phyloP scores from a whole-genome alignment of 2,797 vertebrate genomes.

The Eremophila alpestris region DNA sequence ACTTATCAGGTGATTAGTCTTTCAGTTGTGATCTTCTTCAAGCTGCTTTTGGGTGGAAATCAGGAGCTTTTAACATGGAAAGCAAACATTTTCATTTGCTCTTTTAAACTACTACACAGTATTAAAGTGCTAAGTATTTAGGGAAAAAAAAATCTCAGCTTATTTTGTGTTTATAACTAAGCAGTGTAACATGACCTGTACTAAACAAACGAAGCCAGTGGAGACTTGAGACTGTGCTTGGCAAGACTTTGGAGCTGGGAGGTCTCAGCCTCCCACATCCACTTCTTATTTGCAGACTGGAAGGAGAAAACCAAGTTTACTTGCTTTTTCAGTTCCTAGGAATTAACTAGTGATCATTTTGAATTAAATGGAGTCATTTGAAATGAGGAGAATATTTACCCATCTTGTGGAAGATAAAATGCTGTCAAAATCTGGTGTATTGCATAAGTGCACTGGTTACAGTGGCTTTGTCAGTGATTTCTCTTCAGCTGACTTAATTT shows the following conservation, averaged over 20 bases:
- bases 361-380: background rate
- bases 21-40: slow-evolving; percentile 8
- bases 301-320: background rate
- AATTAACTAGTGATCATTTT: background rate
- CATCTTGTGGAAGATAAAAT: background rate
- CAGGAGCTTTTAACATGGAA: background rate
- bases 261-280: background rate
- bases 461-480: background rate
- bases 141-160: background rate
- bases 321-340: background rate
- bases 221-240: background rate
- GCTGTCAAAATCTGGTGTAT: background rate
- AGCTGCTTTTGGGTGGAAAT: background rate
- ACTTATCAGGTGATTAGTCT: slow-evolving; percentile 22
- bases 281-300: background rate
- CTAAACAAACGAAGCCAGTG: background rate
- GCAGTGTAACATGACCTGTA: background rate
- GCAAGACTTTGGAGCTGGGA: background rate
- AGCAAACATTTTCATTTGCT: background rate
- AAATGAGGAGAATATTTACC: background rate
- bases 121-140: background rate
- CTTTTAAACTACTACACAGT: background rate
- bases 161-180: background rate
- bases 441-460: background rate
- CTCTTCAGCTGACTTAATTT: background rate